Evolutionary conservation across 2,797 vertebrate genomes (phyloP).

Genomic region (Diplodus puntazzo): DNA sequence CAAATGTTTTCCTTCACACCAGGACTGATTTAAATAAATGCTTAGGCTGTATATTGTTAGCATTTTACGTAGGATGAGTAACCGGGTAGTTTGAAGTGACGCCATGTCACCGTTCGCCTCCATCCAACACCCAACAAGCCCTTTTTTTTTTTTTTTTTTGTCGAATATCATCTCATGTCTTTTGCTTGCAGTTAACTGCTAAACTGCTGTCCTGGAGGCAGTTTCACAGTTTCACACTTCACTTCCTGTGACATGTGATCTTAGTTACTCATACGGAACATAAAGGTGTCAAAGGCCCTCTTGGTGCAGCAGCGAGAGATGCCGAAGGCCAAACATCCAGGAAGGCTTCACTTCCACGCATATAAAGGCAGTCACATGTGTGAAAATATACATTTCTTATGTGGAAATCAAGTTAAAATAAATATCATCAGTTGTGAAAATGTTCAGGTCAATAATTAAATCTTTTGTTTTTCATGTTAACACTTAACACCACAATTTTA

Average conservation of each 20-base stretch:
- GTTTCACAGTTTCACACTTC: conserved; percentile 20
- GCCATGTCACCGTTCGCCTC: not conserved
- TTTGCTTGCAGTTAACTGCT: not conserved
- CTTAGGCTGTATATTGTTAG: too few relatives aligned
- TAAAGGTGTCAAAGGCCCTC: conserved; percentile 4
- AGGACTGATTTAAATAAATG: not conserved
- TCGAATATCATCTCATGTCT: not conserved
- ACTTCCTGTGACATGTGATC: not conserved
- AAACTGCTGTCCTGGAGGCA: not conserved
- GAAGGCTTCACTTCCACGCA: too few relatives aligned
- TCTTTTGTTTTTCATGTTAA: too few relatives aligned
- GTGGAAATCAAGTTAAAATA: too few relatives aligned
- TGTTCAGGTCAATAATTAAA: too few relatives aligned
- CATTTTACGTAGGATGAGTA: too few relatives aligned
- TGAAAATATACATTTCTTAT: too few relatives aligned
- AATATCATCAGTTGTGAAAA: too few relatives aligned
- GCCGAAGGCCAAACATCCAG: not conserved
- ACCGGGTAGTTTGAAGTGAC: not conserved
- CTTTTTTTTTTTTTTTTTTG: too few relatives aligned
- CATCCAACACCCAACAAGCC: too few relatives aligned
- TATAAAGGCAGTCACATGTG: too few relatives aligned
- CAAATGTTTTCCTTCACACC: not conserved
- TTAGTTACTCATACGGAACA: not conserved
- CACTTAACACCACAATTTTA: too few relatives aligned
- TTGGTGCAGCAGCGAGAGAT: not conserved